Base-by-base conservation (phyloP, 2,888 invertebrate species). In the Boloria euphrosyne region DNA sequence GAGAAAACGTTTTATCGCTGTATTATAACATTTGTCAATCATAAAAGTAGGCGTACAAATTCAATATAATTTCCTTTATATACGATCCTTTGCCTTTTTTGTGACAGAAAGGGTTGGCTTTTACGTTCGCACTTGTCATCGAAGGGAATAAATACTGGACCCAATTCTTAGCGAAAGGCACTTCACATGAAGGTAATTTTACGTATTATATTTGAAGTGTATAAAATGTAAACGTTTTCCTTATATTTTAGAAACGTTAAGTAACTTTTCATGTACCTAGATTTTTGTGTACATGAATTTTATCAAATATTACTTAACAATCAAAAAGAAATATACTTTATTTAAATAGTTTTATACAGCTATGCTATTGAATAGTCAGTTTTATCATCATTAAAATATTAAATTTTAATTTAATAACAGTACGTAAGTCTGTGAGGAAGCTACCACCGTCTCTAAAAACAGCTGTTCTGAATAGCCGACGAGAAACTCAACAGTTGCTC, bases 91-190 rank as follows among this genome's bases (percentile, higher is more conserved):
- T 65, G 58, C 52, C 59, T 60, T 52, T 57, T 66, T 67, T 70
- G 67, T 65, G 65, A 67, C 67, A 59, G 49, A 67, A 70, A 67
- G 70, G 70, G 62, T 70, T 67, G 65, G 60, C 70, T 70, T 70
- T 70, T 70, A 70, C 67, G 67, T 57, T 67, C 67, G 43, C 59
- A 69, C 69, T 70, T 67, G 65, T 65, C 67, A 65, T 62, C 62
- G 65, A 47, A 51, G 49, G 68, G 52, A 65, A 67, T 65, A 60
- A 44, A 53, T 59, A 62, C 43, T 53, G 67, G 64, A 67, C 67
- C 65, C 67, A 59, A 60, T 58, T 67, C 67, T 70, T 67, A 65
- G 65, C 53, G 57, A 60, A 17, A 57, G 60, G 65, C 51, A 67
- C 67, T 70, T 63, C 43, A 46, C 47, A 53, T 58, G 44, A 50